Conservation (phyloP, 1,140 invertebrate species). For the Drosophila kanapiae region DNA sequence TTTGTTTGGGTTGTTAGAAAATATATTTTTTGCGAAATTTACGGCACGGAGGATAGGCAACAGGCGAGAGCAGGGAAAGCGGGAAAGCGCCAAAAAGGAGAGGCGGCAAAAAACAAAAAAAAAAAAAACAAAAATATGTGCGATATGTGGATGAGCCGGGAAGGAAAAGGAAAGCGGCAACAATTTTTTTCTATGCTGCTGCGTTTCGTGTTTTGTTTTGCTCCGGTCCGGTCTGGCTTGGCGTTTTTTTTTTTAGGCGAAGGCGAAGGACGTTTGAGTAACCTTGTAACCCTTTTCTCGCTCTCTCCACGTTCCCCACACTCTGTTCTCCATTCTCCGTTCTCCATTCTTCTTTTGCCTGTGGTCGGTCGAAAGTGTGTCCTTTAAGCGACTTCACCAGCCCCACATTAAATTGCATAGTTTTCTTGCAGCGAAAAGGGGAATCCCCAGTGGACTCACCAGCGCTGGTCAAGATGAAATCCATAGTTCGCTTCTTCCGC, state of each 20-base stretch:
- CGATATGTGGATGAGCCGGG: constrained; percentile 58
- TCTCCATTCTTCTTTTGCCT: constrained; percentile 35
- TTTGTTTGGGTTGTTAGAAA: constrained; percentile 83
- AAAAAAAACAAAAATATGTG: constrained; percentile 50
- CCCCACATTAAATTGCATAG: constrained; percentile 44
- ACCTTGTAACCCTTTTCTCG: constrained; percentile 83
- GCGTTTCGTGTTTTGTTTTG: constrained; percentile 80
- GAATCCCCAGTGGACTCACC: constrained; percentile 16
- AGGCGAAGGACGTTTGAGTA: constrained; percentile 84
- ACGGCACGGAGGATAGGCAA: constrained; percentile 18
- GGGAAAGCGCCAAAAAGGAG: constrained; percentile 48
- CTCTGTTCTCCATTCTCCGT: not conserved
- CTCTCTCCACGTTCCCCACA: constrained; percentile 9
- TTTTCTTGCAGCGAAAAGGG: not conserved
- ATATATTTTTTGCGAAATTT: constrained; percentile 82
- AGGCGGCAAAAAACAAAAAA: constrained; percentile 29
- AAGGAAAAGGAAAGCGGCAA: constrained; percentile 84
- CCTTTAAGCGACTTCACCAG: constrained; percentile 61
- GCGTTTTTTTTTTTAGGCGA: constrained; percentile 62
- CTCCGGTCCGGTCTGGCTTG: constrained; percentile 48
- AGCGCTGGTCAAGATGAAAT: not conserved
- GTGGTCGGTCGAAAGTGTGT: constrained; percentile 64
- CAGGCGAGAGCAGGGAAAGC: constrained; percentile 39
- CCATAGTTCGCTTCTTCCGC: constrained; percentile 5
- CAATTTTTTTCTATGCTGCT: constrained; percentile 68